phyloP scores from a whole-genome alignment of 2,797 vertebrate species.

The Propithecus deckenii region DNA sequence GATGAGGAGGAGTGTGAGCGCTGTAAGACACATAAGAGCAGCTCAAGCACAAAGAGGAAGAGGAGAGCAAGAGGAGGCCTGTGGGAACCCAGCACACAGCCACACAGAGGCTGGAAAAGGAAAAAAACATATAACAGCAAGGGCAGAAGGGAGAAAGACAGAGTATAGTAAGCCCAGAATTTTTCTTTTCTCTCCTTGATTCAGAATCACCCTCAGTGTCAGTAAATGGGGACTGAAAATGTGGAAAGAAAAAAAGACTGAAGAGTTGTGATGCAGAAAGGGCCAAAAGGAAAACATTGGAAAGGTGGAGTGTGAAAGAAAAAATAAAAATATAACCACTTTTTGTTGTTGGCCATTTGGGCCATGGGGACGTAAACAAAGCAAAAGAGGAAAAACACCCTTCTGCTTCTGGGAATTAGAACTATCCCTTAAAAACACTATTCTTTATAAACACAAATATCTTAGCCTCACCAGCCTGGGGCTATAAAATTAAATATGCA shows the following conservation, averaged over 20 bases:
- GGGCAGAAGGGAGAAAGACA: not conserved
- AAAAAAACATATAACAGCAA: not conserved
- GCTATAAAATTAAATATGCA: not conserved
- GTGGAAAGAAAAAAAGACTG: not conserved
- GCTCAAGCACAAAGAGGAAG: not conserved
- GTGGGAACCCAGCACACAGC: too few species aligned
- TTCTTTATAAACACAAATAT: not conserved
- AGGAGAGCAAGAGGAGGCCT: not conserved
- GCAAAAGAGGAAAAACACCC: not conserved
- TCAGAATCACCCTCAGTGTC: not conserved
- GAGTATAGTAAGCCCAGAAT: not conserved
- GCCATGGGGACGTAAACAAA: not conserved
- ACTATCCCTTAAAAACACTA: not conserved
- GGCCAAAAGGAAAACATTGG: not conserved
- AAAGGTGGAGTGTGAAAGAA: not conserved
- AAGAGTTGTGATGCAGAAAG: not conserved
- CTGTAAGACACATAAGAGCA: accelerated
- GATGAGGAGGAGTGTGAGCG: not conserved
- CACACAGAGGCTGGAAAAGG: not conserved
- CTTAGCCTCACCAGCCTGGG: not conserved
- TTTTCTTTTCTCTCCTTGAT: not conserved
- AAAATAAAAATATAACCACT: not conserved
- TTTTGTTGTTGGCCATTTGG: not conserved
- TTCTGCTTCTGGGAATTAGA: not conserved
- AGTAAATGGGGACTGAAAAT: not conserved